Evolutionary conservation across 2,113 vertebrate genomes (phyloP), one percentile per base, ranked within the genome.

Genomic region (Orthonyx spaldingii): DNA sequence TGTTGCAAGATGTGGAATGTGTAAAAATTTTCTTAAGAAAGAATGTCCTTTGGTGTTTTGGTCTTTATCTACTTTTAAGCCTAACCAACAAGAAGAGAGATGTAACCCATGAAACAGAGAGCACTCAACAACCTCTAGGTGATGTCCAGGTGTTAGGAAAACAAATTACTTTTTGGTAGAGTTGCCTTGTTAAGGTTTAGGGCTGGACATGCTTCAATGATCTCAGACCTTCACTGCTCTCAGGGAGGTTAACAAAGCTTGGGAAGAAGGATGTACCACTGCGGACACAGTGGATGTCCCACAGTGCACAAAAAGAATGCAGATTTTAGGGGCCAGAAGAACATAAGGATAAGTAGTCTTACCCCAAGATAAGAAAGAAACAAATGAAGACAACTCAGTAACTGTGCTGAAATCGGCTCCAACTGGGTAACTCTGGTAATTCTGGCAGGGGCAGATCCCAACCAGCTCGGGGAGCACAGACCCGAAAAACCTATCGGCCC

Each of bases 401-500:
- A 17, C 1, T 53, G 42, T 23, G 76, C 59, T 42, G 75, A 4
- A 47, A 35, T 49, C 3, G 22, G 60, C 52, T 74, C 37, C 32
- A 6, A 0, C 3, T 7, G 50, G 24, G 14, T 8, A 8, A 4
- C n/a, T 21, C n/a, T 21, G 30, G 30, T 1, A 11, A 74, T 44
- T 28, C 22, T 2, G 1, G 16, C 42, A 16, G 42, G 35, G 50
- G 7, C 27, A 27, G 14, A 37, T 50, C 35, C 39, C 17, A 10
- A n/a, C 9, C 32, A 1, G 0, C 17, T 2, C 37, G 35, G 3
- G 3, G 23, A 61, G 7, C n/a, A 13, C 4, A 3, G 6, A 15
- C 24, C 42, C 13, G 1, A 8, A 21, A 78, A 55, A 30, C 28
- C 41, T 41, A 33, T 16, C 12, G 10, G 11, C 4, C 24, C 32